Percentiles rank a stretch among this genome's conserved stretches.
Evolutionary conservation across 2,888 invertebrate genomes (phyloP).

Genomic region (Athetis lepigone): DNA sequence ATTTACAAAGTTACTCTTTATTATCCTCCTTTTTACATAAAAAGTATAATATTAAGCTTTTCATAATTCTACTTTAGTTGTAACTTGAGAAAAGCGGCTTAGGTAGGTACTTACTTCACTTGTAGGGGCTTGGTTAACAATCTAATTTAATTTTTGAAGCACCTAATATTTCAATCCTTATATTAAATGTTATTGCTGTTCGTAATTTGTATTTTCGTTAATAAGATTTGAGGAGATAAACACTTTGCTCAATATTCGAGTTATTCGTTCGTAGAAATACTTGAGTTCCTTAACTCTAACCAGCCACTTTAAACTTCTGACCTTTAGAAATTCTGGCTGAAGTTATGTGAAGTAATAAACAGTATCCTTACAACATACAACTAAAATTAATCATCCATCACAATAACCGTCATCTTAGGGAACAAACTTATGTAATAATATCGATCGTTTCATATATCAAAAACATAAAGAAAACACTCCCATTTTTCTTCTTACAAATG

Average conservation of each 20-base stretch:
- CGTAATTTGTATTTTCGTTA: slow-evolving; percentile 3
- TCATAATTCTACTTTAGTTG: slow-evolving; percentile 29
- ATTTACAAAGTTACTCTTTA: slow-evolving; percentile 26
- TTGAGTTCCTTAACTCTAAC: neutral
- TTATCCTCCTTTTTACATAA: slow-evolving; percentile 19
- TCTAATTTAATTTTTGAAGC: slow-evolving; percentile 27
- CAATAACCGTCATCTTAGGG: slow-evolving; percentile 14
- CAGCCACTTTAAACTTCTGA: no score
- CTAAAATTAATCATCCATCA: slow-evolving; percentile 21
- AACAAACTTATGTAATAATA: slow-evolving; percentile 2
- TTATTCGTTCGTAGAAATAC: neutral
- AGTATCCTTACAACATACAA: neutral
- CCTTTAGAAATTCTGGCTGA: neutral
- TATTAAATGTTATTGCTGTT: slow-evolving; percentile 20
- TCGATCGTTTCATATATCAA: slow-evolving; percentile 16
- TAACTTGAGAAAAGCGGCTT: slow-evolving; percentile 26
- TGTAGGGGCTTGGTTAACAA: slow-evolving; percentile 6
- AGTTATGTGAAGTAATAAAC: neutral
- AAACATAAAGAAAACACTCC: slow-evolving; percentile 13
- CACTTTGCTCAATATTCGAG: neutral
- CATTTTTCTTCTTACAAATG: slow-evolving; percentile 36
- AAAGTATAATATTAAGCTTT: slow-evolving; percentile 16
- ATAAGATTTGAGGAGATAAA: neutral
- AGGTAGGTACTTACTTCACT: neutral
- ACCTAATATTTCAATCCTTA: slow-evolving; percentile 22